Conservation (phyloP, 2,113 vertebrate genomes). For the Rattus rattus region DNA sequence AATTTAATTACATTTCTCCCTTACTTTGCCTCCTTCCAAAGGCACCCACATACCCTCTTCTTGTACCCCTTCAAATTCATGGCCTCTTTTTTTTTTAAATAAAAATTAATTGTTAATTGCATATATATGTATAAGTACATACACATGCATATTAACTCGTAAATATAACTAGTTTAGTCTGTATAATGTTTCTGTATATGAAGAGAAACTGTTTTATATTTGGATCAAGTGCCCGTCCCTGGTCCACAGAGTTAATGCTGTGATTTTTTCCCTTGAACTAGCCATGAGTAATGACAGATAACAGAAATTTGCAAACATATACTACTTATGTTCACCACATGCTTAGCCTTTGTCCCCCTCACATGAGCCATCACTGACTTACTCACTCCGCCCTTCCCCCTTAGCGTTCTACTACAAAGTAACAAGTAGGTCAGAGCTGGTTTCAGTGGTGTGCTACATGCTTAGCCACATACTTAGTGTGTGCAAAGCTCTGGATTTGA, state of each 20-base stretch:
- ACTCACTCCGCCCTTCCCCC: not conserved
- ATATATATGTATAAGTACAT: not conserved
- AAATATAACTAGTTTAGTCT: not conserved
- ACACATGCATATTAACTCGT: not conserved
- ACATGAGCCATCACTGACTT: not conserved
- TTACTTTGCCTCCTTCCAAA: not conserved
- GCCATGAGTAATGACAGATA: not conserved
- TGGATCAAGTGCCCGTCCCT: not conserved
- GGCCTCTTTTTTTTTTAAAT: not conserved
- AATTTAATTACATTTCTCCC: not conserved
- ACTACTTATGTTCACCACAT: constrained; percentile 26
- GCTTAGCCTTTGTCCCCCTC: not conserved
- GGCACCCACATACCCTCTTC: not conserved
- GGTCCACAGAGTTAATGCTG: not conserved
- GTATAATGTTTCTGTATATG: not conserved
- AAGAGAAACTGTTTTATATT: not conserved
- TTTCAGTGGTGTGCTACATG: not conserved
- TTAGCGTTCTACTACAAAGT: not conserved
- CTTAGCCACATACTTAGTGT: not conserved
- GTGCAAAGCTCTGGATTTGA: not conserved
- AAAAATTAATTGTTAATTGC: not conserved
- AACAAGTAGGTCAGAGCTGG: not conserved
- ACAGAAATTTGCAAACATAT: not conserved
- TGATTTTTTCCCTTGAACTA: not conserved
- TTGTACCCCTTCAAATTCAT: not conserved